A percentile compares a stretch with the other conserved stretches of the same genome.
These are phyloP conservation scores for Gibbula magus DNA, from an alignment of 2,888 invertebrate species.

Conservation along the genomic window DNA sequence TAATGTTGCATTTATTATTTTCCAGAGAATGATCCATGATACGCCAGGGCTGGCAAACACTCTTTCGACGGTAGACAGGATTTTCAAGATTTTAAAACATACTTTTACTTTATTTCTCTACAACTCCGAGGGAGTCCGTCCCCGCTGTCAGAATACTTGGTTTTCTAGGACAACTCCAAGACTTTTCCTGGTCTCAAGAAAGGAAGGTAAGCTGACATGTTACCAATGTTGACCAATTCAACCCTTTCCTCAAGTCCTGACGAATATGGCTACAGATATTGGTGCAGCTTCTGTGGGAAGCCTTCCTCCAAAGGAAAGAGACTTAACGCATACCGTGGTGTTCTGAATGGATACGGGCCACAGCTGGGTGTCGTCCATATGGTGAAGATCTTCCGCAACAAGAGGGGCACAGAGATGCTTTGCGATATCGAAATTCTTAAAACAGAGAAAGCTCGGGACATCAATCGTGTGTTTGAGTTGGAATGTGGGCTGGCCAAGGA, in stretches of 20 bases:
- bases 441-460: conserved; percentile 16
- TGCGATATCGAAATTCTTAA: conserved; percentile 30
- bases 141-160: too few species aligned
- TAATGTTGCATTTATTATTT: too few species aligned
- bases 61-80: too few species aligned
- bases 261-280: conserved; percentile 13
- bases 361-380: conserved; percentile 23
- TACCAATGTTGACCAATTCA: not conserved
- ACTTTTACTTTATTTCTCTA: too few species aligned
- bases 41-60: too few species aligned
- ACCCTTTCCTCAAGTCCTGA: not conserved
- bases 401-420: conserved; percentile 10
- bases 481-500: not conserved
- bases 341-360: conserved; percentile 33
- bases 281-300: conserved; percentile 32
- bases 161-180: too few species aligned
- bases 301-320: conserved; percentile 28
- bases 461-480: conserved; percentile 8
- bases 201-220: not conserved
- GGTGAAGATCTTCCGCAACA: conserved; percentile 30
- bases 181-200: too few species aligned
- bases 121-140: too few species aligned
- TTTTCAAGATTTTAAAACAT: too few species aligned
- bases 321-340: conserved; percentile 28
- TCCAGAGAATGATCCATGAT: too few species aligned